Evolutionary conservation across 2,888 invertebrate species (phyloP), one percentile per base, ranked within the genome.

Genomic region (Leptura quadrifasciata): DNA sequence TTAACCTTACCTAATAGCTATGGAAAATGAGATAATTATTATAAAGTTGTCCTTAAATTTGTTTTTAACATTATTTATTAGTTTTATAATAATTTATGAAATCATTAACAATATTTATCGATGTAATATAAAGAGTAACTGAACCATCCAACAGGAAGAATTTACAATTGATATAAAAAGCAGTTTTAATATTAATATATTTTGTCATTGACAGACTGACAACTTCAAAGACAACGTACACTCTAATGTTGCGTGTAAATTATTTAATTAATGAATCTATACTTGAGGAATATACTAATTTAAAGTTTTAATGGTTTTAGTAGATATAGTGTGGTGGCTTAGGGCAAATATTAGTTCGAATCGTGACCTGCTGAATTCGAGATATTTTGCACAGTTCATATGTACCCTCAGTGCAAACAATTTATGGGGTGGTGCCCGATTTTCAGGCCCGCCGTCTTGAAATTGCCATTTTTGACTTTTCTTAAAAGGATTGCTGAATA

Each of bases 1-100:
- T 1, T 31, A 27, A 61, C 60, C 60, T 61, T 61, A 27, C 27
- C 31, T 31, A 61, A 31, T 58, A 58, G 12, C 58, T 58, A n/a
- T 58, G 24, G 27, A 58, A 58, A 27, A 47, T 58, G 21, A 21
- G n/a, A 21, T 24, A 58, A 58, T n/a, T 58, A 24, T n/a, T 47
- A 47, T 47, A 47, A 47, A 47, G 4, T 47, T 47, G 47, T 47
- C 47, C 47, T 47, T 47, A 47, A 47, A n/a, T 47, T 47, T 15
- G 12, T 47, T 47, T 47, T 15, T 47, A 15, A 47, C 15, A 4
- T 47, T 47, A n/a, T 47, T 47, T n/a, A n/a, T 47, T 47, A n/a
- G n/a, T n/a, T 47, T 47, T 47, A 47, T 39, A 12, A 39, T 39
- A 39, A 15, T 47, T 47, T 2, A 47, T n/a, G 47, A 47, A 47